Base-by-base conservation (phyloP, 2,888 invertebrate genomes). In the Sarcophaga subvicina region DNA sequence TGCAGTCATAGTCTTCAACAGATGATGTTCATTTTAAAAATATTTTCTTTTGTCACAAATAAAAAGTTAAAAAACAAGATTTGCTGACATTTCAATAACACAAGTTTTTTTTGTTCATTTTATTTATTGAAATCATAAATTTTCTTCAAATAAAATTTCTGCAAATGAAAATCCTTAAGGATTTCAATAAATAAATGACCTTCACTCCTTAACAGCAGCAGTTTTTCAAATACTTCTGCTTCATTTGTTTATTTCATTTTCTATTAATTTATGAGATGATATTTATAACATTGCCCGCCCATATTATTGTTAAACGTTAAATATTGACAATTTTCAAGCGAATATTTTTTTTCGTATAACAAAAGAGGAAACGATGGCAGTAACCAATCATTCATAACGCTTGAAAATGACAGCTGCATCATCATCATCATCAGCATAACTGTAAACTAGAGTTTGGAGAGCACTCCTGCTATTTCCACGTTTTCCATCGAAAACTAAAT, bases 221-320 rank as follows among this genome's bases (percentile, higher is more conserved):
- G 12, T 54, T 54, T 14, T 14, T 54, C 54, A 12, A 37, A 37
- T 37, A 10, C 37, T 37, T 37, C 10, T 8, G 37, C 37, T 37
- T 2, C 37, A 37, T 37, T 37, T 37, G 6, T 37, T 37, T 0
- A 12, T 69, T 77, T 64, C 17, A 47, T 11, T 63, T 66, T 80
- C 60, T 90, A 90, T 91, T 91, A 91, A 91, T 91, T 91, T 92
- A 92, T 92, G 91, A 89, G 89, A 90, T n/a, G 90, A 89, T 88
- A 90, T 91, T 91, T 91, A 90, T 90, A 91, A 90, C 89, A 72
- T 80, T 85, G 69, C 2, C 17, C 14, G 54, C 54, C 17, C 62
- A 73, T 78, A 75, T 70, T 80, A 47, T 45, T 62, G 54, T 20
- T 69, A 67, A 49, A 75, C 63, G 22, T 63, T 27, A 70, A 69